Percentiles rank a stretch among this genome's conserved stretches.
Conservation (phyloP, 2,888 invertebrate species). For the Epiblema foenella region DNA sequence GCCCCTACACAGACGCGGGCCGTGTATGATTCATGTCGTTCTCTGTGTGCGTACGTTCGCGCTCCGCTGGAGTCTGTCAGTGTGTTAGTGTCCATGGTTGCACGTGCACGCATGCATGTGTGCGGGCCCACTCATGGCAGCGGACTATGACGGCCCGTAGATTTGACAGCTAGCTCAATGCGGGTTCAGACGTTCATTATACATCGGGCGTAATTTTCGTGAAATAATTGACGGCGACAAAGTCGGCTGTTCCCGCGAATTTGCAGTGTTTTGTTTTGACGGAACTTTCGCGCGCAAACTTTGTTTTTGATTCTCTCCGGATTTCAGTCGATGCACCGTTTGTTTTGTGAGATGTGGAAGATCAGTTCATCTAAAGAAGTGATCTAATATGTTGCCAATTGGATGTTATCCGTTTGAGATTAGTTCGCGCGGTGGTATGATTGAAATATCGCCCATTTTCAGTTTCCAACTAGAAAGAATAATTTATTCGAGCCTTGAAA, state of each 20-base stretch:
- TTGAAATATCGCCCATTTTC: conserved; percentile 72
- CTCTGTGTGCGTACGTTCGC: conserved; percentile 73
- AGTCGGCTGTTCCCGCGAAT: conserved; percentile 57
- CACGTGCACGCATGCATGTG: conserved; percentile 74
- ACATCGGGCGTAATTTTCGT: conserved; percentile 80
- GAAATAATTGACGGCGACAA: conserved; percentile 72
- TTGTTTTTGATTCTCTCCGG: conserved; percentile 61
- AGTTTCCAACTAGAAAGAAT: conserved; percentile 66
- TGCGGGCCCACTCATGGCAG: conserved; percentile 82
- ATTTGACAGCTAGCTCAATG: conserved; percentile 86
- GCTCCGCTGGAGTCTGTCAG: conserved; percentile 79
- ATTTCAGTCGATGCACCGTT: conserved; percentile 63
- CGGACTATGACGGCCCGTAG: conserved; percentile 85
- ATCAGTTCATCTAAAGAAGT: conserved; percentile 62
- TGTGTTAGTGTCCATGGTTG: conserved; percentile 78
- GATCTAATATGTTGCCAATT: conserved; percentile 79
- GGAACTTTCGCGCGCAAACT: conserved; percentile 72
- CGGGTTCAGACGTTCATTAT: conserved; percentile 84
- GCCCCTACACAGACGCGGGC: conserved; percentile 73
- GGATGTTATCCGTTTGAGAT: conserved; percentile 74
- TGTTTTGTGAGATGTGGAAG: conserved; percentile 73
- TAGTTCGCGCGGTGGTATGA: conserved; percentile 74
- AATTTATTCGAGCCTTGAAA: conserved; percentile 55
- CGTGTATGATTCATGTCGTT: conserved; percentile 76
- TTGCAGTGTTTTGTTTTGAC: conserved; percentile 43